Percentiles rank a stretch among this genome's conserved stretches.
Evolutionary conservation across 2,888 invertebrate genomes (phyloP).

Genomic region (Agrochola lychnidis): DNA sequence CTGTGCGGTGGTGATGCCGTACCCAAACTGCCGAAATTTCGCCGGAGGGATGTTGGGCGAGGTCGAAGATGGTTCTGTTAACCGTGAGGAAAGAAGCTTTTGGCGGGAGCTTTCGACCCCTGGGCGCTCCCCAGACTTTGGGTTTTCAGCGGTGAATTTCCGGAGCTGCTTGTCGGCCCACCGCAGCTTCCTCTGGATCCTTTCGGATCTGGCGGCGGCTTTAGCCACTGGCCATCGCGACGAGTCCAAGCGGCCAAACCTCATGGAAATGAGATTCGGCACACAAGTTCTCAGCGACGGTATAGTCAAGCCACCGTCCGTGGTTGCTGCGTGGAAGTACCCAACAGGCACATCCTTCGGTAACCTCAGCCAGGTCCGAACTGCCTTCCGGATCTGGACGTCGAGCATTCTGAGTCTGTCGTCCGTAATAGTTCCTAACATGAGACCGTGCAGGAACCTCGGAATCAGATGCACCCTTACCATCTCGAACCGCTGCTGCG

Average conservation of each 20-base stretch:
- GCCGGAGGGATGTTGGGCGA: no score
- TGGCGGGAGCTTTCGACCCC: no score
- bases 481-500: not conserved
- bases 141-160: not conserved
- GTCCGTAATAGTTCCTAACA: slow-evolving; percentile 34
- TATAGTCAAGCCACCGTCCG: slow-evolving; percentile 13
- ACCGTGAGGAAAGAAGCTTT: no score
- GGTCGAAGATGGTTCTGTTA: no score
- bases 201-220: no score
- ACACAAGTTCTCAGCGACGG: slow-evolving; percentile 19
- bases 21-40: no score
- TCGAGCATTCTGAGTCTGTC: slow-evolving; percentile 71
- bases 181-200: no score
- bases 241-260: slow-evolving; percentile 10
- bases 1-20: no score
- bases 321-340: slow-evolving; percentile 27
- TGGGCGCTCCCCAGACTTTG: slow-evolving; percentile 4
- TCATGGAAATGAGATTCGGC: not conserved
- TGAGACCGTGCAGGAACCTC: slow-evolving; percentile 15
- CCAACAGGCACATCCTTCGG: slow-evolving; percentile 15
- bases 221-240: slow-evolving; percentile 21
- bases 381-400: slow-evolving; percentile 64
- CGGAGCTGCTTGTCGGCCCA: slow-evolving; percentile 39
- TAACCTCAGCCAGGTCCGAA: slow-evolving; percentile 29
- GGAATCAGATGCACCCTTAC: slow-evolving; percentile 76